Conservation (phyloP, 2,888 invertebrate species). For the Melanchra persicariae region DNA sequence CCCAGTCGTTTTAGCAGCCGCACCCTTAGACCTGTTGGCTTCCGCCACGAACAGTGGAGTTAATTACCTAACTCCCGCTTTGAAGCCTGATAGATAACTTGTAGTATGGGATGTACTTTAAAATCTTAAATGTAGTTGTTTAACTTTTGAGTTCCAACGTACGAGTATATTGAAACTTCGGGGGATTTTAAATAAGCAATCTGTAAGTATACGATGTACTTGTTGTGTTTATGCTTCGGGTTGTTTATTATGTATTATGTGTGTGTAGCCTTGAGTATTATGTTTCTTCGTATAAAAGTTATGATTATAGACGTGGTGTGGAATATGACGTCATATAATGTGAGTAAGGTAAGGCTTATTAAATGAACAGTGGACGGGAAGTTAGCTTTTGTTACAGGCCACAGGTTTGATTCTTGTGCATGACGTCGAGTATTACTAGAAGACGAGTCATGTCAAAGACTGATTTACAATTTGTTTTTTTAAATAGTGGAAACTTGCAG, state of each 20-base stretch:
- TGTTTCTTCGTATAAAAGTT: constrained; percentile 33
- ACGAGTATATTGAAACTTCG: constrained; percentile 46
- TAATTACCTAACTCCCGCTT: constrained; percentile 74
- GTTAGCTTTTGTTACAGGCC: background rate
- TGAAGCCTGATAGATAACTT: constrained; percentile 62
- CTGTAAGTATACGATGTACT: constrained; percentile 36
- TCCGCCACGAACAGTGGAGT: constrained; percentile 66
- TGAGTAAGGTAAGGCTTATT: background rate
- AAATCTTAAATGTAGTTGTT: constrained; percentile 66
- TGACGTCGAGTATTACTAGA: background rate
- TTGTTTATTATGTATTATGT: constrained; percentile 39
- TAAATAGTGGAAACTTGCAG: too few species aligned
- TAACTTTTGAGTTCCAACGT: constrained; percentile 51
- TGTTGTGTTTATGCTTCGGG: constrained; percentile 28
- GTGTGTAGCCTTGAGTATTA: constrained; percentile 10
- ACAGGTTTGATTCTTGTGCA: too few species aligned
- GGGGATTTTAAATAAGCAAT: constrained; percentile 58
- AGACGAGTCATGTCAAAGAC: too few species aligned
- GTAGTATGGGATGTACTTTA: constrained; percentile 59
- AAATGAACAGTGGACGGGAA: background rate
- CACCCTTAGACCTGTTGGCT: constrained; percentile 65
- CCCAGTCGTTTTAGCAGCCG: constrained; percentile 43
- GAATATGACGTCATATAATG: constrained; percentile 6
- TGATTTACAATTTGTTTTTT: too few species aligned
- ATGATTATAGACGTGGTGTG: constrained; percentile 2